Conservation (phyloP, 2,888 invertebrate species). For the Ochropleura plecta region DNA sequence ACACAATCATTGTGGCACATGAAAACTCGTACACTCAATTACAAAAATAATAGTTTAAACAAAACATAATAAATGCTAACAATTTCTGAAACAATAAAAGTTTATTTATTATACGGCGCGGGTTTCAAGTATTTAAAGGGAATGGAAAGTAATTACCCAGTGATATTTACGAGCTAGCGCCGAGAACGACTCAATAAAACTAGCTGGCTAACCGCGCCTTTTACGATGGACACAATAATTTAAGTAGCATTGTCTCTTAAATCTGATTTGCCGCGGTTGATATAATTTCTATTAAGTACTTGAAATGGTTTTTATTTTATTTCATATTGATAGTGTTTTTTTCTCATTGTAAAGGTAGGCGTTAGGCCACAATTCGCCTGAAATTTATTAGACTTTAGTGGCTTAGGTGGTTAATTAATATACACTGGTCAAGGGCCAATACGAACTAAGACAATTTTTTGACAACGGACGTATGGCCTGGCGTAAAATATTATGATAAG, state of each 20-base stretch:
- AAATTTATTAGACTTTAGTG: no score
- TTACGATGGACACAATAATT: constrained; percentile 81
- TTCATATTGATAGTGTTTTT: neutral
- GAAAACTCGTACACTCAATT: constrained; percentile 41
- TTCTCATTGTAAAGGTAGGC: no score
- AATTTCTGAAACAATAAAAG: constrained; percentile 71
- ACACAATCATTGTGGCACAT: constrained; percentile 21
- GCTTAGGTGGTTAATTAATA: neutral
- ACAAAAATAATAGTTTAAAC: constrained; percentile 62
- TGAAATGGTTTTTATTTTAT: constrained; percentile 34
- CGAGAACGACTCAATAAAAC: constrained; percentile 88
- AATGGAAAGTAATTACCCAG: constrained; percentile 87
- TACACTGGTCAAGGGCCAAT: neutral
- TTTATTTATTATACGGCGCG: constrained; percentile 78
- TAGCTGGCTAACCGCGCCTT: constrained; percentile 85
- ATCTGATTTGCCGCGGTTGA: constrained; percentile 69
- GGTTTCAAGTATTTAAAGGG: constrained; percentile 81
- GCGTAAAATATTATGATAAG: neutral
- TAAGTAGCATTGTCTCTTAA: constrained; percentile 80
- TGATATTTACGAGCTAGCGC: constrained; percentile 87
- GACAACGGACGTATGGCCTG: neutral
- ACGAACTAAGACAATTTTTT: neutral
- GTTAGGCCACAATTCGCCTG: no score
- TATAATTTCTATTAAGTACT: constrained; percentile 44
- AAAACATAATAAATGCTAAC: constrained; percentile 66